Evolutionary conservation across 2,888 invertebrate species (phyloP), one percentile per base, ranked within the genome.

Genomic region (Lepidochitona cinerea): DNA sequence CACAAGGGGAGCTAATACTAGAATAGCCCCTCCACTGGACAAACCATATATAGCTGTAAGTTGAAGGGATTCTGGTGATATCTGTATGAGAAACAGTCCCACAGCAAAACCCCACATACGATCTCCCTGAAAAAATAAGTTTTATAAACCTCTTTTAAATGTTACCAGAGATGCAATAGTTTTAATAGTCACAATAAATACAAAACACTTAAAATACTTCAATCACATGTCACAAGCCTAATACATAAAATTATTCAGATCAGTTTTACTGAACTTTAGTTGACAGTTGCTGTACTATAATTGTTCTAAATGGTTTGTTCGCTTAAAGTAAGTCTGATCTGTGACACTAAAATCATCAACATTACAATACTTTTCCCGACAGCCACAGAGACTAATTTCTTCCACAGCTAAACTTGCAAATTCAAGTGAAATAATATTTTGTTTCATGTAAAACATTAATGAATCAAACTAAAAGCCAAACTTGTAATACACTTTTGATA

Each of bases 31-130:
- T 18, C 89, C 88, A 32, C 83, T 79, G 1, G 87, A 81, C 65
- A 91, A 86, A 3, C 92, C 92, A 78, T 91, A 91, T n/a, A 91
- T 82, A 2, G 91, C 92, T 0, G 91, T 88, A 37, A 92, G 85
- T 36, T 85, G 83, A 70, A 91, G 82, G 2, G 85, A 83, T 32
- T 82, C 83, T 0, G 85, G 85, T 37, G 83, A 80, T 41, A 92
- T 82, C 68, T 89, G 83, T 49, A 90, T 87, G 71, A 92, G 84
- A 75, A 90, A 92, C 35, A 92, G 79, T 12, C 91, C 91, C 23
- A 90, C 89, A 6, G 92, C 91, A 82, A 92, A 92, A 76, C 83
- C 81, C 92, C 92, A 92, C 91, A 92, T 91, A 37, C 92, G 88
- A 80, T 92, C 92, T 29, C 92, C 92, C 90, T 89, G 67, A 73